Evolutionary conservation across 2,113 vertebrate species (phyloP).

Genomic region (Pseudorasbora parva): DNA sequence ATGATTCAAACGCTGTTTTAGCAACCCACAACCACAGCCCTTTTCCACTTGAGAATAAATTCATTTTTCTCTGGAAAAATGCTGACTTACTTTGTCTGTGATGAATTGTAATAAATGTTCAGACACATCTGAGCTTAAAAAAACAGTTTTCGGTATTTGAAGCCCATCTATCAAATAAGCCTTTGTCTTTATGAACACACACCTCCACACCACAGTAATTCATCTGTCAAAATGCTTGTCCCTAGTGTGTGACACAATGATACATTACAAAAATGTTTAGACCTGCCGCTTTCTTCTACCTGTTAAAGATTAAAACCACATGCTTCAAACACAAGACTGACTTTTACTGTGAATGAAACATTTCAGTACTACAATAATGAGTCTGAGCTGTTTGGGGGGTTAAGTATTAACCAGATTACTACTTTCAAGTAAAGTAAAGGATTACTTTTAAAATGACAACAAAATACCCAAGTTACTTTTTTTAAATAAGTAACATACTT

Average conservation of each 20-base stretch:
- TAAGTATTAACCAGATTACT: no score
- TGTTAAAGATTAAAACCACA: background rate
- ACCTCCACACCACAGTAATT: background rate
- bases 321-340: background rate
- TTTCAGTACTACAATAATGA: background rate
- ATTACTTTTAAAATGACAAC: no score
- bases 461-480: no score
- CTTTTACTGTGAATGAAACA: background rate
- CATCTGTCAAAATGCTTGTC: background rate
- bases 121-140: background rate
- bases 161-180: background rate
- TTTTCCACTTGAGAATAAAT: background rate
- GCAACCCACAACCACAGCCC: background rate
- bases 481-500: no score
- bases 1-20: background rate
- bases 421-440: no score
- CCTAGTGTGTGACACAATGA: background rate
- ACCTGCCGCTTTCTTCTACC: background rate
- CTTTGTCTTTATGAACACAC: conserved; percentile 5
- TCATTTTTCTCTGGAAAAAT: background rate
- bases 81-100: background rate
- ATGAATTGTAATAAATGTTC: conserved; percentile 6
- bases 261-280: background rate
- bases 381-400: no score
- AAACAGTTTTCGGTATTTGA: conserved; percentile 1